These are phyloP conservation scores for Pangasianodon gigas DNA, from an alignment of 2,113 vertebrate genomes.

Conservation along the genomic window DNA sequence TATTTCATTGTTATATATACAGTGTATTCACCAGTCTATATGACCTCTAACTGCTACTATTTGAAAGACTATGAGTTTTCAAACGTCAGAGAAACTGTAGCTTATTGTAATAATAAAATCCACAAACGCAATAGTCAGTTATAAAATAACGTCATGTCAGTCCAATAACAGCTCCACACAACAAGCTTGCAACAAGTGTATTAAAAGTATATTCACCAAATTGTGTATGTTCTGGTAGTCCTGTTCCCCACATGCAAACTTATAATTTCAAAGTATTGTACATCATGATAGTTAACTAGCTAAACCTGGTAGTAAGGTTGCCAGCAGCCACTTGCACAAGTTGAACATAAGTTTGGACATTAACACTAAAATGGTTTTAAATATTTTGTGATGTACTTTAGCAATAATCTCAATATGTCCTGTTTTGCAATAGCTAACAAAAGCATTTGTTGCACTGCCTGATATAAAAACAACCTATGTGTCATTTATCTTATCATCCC, in stretches of 20 bases:
- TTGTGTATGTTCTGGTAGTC: neutral
- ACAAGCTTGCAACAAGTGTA: neutral
- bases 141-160: neutral
- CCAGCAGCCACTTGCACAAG: neutral
- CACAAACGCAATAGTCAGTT: neutral
- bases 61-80: neutral
- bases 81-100: neutral
- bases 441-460: neutral
- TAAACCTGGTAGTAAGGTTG: neutral
- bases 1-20: neutral
- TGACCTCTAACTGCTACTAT: neutral
- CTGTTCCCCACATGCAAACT: neutral
- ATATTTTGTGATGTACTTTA: neutral
- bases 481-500: neutral
- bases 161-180: neutral
- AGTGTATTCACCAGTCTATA: neutral
- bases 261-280: neutral
- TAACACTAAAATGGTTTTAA: neutral
- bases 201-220: neutral
- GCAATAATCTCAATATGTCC: neutral
- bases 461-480: neutral
- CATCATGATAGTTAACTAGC: neutral
- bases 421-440: neutral
- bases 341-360: neutral
- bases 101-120: neutral